Percentiles rank a stretch among this genome's conserved stretches.
Conservation (phyloP, 2,113 vertebrate genomes). For the Larimichthys polyactis region DNA sequence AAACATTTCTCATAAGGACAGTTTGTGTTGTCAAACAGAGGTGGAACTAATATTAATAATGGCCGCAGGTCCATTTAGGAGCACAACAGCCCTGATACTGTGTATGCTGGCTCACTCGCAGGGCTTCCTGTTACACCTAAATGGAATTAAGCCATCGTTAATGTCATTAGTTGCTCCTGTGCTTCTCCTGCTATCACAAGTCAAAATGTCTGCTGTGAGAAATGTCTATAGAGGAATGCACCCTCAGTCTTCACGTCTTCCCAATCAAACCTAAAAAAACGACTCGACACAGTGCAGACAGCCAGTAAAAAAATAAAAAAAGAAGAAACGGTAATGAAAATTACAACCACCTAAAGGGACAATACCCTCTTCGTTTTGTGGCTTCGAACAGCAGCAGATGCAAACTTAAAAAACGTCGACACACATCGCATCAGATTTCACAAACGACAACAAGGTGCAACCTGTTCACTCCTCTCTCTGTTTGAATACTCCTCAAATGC, state of each 20-base stretch:
- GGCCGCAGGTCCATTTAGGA: conserved; percentile 9
- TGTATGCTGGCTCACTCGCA: neutral
- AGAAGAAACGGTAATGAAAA: neutral
- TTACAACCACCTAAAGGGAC: conserved; percentile 41
- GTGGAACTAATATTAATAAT: conserved; percentile 15
- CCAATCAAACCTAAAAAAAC: conserved; percentile 20
- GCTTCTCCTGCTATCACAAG: conserved; percentile 1
- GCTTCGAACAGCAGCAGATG: conserved; percentile 58
- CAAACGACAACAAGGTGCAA: conserved; percentile 72
- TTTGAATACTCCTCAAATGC: conserved; percentile 71
- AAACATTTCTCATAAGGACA: conserved; percentile 60
- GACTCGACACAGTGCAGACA: conserved; percentile 47
- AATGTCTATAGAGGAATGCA: conserved; percentile 56
- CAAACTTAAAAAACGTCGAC: conserved; percentile 72
- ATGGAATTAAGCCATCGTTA: conserved; percentile 13
- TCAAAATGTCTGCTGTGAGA: conserved; percentile 62
- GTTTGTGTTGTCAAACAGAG: conserved; percentile 26
- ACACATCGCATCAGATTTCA: conserved; percentile 67
- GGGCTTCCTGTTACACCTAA: conserved; percentile 9
- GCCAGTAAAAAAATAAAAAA: conserved; percentile 26
- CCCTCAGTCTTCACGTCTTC: conserved; percentile 37
- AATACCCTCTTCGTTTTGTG: neutral
- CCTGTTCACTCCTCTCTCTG: conserved; percentile 50
- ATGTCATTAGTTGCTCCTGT: neutral
- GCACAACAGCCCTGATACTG: neutral